phyloP scores from a whole-genome alignment of 53 echinoderm and acorn worm species.

The Echinometra lucunter region DNA sequence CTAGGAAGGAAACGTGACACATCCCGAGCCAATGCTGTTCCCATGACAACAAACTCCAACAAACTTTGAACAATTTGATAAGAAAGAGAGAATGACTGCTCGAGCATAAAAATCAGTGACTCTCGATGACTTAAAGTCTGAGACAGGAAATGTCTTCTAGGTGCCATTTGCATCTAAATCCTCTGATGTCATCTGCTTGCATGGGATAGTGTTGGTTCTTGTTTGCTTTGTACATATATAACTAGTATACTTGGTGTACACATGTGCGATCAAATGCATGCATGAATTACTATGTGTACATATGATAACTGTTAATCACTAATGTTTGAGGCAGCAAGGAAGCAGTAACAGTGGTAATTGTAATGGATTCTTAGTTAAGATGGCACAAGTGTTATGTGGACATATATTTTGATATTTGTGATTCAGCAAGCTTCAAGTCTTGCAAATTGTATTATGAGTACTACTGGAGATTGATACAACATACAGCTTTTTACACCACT shows the following conservation, averaged over 20 bases:
- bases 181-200: neutral
- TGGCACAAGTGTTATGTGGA: neutral
- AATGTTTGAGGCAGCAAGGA: too few relatives aligned
- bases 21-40: constrained; percentile 15
- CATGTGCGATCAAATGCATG: constrained; percentile 11
- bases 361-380: neutral
- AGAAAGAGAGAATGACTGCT: neutral
- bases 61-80: neutral
- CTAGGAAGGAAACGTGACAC: constrained; percentile 50
- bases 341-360: neutral
- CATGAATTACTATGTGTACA: constrained; percentile 8
- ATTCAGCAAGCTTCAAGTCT: neutral
- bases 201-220: constrained; percentile 28
- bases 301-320: neutral
- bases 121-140: too few relatives aligned
- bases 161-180: neutral
- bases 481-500: neutral
- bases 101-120: neutral
- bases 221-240: constrained; percentile 32
- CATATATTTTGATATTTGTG: constrained; percentile 30
- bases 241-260: constrained; percentile 1
- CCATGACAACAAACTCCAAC: neutral
- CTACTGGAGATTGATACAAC: constrained; percentile 2
- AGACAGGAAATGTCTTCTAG: neutral
- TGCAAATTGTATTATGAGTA: constrained; percentile 1